Conservation (phyloP, 2,888 invertebrate genomes). For the Cantharis rustica region DNA sequence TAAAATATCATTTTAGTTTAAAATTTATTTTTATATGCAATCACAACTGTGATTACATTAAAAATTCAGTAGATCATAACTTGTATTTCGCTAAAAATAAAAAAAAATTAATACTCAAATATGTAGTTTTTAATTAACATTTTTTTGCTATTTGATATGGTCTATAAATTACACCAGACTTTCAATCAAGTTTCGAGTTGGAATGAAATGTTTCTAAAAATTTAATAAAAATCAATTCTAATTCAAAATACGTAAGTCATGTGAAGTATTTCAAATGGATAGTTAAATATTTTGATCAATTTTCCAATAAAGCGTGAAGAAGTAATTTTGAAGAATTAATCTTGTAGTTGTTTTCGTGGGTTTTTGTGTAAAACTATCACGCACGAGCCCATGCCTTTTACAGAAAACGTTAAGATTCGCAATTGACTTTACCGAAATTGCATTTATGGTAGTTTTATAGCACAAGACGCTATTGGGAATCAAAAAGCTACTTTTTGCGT, state of each 20-base stretch:
- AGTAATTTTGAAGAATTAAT: conserved; percentile 9
- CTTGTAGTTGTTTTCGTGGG: conserved; percentile 9
- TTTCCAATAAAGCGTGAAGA: conserved; percentile 22
- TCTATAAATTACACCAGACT: too few species aligned
- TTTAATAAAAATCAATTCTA: not conserved
- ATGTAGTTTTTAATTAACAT: too few species aligned
- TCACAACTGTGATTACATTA: too few species aligned
- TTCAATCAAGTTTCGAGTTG: too few species aligned
- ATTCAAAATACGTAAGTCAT: conserved; percentile 15
- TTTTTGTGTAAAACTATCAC: conserved; percentile 23
- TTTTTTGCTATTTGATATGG: too few species aligned
- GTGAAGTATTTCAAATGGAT: not conserved
- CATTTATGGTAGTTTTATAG: conserved; percentile 37
- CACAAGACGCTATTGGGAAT: conserved; percentile 14
- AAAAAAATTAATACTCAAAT: too few species aligned
- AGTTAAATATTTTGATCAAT: conserved; percentile 24
- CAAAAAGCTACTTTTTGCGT: conserved; percentile 15
- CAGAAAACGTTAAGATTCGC: conserved; percentile 31
- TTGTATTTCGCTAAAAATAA: too few species aligned
- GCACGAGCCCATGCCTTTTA: conserved; percentile 25
- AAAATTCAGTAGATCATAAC: too few species aligned
- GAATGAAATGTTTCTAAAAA: not conserved
- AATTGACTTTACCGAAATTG: conserved; percentile 36
- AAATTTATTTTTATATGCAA: too few species aligned
- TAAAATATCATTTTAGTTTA: too few species aligned